Evolutionary conservation across 2,113 vertebrate genomes (phyloP).

Genomic region (Sigmodon hispidus): DNA sequence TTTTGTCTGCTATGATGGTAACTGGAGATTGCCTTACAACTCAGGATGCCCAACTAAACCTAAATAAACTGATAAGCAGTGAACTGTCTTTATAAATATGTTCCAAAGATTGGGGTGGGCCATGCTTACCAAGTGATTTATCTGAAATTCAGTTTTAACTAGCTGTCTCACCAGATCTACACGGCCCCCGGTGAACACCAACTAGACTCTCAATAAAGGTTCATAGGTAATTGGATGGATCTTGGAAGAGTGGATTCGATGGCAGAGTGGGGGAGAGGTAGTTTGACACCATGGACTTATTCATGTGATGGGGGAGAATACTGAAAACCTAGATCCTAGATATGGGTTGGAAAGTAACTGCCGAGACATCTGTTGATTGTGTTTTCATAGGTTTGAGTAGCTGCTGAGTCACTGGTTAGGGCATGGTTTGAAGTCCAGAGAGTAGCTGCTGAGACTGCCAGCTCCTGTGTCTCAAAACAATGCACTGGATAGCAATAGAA

Average conservation of each 20-base stretch:
- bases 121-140: neutral
- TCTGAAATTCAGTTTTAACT: neutral
- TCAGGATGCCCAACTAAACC: neutral
- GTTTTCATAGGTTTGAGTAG: neutral
- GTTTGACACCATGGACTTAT: neutral
- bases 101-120: neutral
- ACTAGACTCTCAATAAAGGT: neutral
- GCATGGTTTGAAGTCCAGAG: neutral
- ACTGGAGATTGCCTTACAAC: neutral
- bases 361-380: neutral
- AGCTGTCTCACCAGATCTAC: neutral
- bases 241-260: neutral
- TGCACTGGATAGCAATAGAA: neutral
- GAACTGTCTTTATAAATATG: neutral
- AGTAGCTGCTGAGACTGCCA: neutral
- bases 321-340: neutral
- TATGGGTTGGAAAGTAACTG: neutral
- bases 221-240: neutral
- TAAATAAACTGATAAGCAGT: conserved; percentile 3
- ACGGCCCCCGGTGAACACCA: neutral
- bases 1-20: conserved; percentile 1
- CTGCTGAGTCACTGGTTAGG: neutral
- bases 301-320: neutral
- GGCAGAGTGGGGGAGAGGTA: neutral
- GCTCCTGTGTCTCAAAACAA: neutral